Conservation (phyloP, 2,888 invertebrate species). For the Eupeodes latifasciatus region DNA sequence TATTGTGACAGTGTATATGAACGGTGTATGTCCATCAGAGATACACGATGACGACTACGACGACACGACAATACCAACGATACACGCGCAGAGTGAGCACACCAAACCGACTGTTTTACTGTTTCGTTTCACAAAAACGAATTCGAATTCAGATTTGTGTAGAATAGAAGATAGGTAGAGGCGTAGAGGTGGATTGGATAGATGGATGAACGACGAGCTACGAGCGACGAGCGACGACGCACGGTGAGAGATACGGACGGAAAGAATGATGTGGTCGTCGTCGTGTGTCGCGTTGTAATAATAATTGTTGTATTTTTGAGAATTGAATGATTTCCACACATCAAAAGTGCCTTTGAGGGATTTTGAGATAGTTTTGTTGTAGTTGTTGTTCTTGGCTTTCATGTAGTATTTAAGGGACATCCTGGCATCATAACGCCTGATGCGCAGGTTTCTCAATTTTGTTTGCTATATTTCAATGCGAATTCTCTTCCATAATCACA, state of each 20-base stretch:
- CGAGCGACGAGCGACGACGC: too few species aligned
- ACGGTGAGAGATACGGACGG: slow-evolving; percentile 7
- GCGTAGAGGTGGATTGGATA: too few species aligned
- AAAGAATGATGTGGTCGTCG: slow-evolving; percentile 41
- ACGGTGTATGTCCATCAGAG: slow-evolving; percentile 5
- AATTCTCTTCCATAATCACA: slow-evolving; percentile 51
- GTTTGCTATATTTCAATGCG: neutral
- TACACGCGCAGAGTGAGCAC: slow-evolving; percentile 14
- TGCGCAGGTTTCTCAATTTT: slow-evolving; percentile 52
- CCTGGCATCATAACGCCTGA: neutral
- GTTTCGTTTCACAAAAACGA: neutral
- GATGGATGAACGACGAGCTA: too few species aligned
- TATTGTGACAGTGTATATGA: slow-evolving; percentile 25
- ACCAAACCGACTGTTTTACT: neutral
- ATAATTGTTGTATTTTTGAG: slow-evolving; percentile 68
- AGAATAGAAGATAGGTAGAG: neutral
- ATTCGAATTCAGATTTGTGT: slow-evolving; percentile 18
- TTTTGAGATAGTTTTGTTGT: slow-evolving; percentile 26
- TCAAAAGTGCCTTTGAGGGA: slow-evolving; percentile 68
- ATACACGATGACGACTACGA: neutral
- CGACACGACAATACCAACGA: neutral
- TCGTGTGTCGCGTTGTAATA: slow-evolving; percentile 47
- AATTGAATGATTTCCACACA: slow-evolving; percentile 73
- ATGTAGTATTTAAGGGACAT: slow-evolving; percentile 4
- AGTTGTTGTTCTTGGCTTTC: neutral